Conservation (phyloP, 2,113 vertebrate species). For the Salvelinus sp. region DNA sequence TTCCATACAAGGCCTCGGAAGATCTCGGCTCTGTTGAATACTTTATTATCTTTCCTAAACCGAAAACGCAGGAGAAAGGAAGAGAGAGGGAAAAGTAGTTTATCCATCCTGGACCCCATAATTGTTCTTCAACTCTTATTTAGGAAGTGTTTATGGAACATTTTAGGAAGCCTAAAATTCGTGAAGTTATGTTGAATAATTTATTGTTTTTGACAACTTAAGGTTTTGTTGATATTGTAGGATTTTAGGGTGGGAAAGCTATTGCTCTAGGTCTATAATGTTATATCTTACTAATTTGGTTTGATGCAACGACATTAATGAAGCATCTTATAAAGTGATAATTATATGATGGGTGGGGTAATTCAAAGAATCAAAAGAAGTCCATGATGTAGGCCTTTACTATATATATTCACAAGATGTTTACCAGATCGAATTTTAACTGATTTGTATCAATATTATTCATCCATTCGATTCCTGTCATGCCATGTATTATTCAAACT, state of each 20-base stretch:
- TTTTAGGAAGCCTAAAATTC: conserved; percentile 19
- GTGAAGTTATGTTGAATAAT: conserved; percentile 26
- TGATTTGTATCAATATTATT: no score
- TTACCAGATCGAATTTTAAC: no score
- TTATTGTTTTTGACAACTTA: conserved; percentile 17
- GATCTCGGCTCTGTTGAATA: conserved; percentile 77
- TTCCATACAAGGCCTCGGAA: conserved; percentile 73
- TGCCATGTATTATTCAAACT: no score
- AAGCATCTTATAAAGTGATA: no score
- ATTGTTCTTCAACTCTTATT: conserved; percentile 23
- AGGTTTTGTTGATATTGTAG: conserved; percentile 13
- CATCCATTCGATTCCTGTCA: no score
- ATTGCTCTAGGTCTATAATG: no score
- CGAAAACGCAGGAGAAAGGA: conserved; percentile 55
- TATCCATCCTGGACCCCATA: not conserved
- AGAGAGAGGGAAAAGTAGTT: conserved; percentile 16
- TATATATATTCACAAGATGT: no score
- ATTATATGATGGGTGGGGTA: no score
- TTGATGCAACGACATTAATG: no score
- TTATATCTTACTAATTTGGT: no score
- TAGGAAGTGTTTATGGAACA: conserved; percentile 22
- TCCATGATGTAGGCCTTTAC: no score
- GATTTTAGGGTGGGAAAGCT: conserved; percentile 32
- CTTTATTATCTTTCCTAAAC: conserved; percentile 71
- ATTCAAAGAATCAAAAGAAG: no score